Base-by-base conservation (phyloP, 2,113 vertebrate species). In the Danio rerio region DNA sequence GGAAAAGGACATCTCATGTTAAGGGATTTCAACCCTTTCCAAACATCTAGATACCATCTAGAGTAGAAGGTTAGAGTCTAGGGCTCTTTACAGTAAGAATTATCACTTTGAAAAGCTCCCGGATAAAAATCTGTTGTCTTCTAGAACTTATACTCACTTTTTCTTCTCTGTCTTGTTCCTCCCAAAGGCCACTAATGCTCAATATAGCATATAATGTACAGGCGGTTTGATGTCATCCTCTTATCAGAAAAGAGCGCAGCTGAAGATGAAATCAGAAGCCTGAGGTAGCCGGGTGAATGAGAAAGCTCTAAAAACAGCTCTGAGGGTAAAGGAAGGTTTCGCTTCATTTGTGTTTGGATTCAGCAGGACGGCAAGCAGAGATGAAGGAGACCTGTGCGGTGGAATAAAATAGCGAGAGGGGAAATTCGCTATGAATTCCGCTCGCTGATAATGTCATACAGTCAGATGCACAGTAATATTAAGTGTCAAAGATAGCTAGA, bases 181-280 rank as follows among this genome's bases (percentile, higher is more conserved):
- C 43, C 40, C 58, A 11, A 74, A 55, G 52, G 31, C 70, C 43
- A 8, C 31, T 31, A 47, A 56, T 12, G 45, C 72, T 77, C 71
- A 69, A 20, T 75, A 18, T 59, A 61, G 73, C 42, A 59, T 59
- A 75, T 58, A 74, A 58, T 76, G 11, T 43, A 69, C 40, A 63
- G 50, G 58, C n/a, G 20, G 20, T 58, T 74, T 20, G 56, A 53
- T 80, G 78, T 80, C 70, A 53, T 63, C 58, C 66, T 50, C 59
- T 78, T 45, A 66, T 76, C 80, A 72, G 73, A 81, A 77, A 59
- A 63, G 45, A 42, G 69, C 61, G 56, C 63, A 66, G 52, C 58
- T 71, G 21, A 59, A 81, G 66, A 78, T 82, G 65, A 50, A 81
- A 82, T 85, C 73, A 72, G 9, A 9, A 18, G 55, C 20, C 80